Evolutionary conservation across 2,797 vertebrate species (phyloP), one percentile per base, ranked within the genome.

Genomic region (Hydrocynus forskahlii): DNA sequence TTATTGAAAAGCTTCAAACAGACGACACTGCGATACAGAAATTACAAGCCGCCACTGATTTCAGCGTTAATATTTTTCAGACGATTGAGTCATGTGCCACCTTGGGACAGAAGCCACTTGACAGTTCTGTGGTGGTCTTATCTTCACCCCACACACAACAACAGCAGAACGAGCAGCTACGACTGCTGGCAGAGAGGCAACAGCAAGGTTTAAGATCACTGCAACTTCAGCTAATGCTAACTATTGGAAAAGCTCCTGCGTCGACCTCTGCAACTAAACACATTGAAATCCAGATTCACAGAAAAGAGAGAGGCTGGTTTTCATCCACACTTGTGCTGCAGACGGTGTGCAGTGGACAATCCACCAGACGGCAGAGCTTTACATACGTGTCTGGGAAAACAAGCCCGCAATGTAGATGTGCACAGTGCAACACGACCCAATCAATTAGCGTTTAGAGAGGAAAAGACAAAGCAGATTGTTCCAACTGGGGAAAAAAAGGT

Each of bases 1-100:
- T 95, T 95, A 95, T 95, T 95, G 74, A 92, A 92, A 94, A 85
- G 87, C 88, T 92, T 91, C 83, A 88, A 92, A 94, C 93, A 92
- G 79, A 87, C 82, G 84, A 89, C 88, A 89, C 54, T 80, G 89
- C 89, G 89, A 93, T 92, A 93, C 86, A 80, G 85, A 90, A 90
- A 92, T 92, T 92, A 94, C 92, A 84, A 79, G 64, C 82, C 73
- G 66, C 84, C 80, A 86, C 86, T 88, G 89, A 90, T 84, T 88
- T 88, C 84, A 86, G 25, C 78, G 78, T 92, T 88, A 89, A 89
- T 86, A 78, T 81, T 83, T 29, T 81, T 68, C 64, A 84, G 86
- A 90, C 86, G 90, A 82, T 86, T 79, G 92, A 86, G 83, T 93
- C 78, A 89, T 84, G 92, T 91, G 90, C 92, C 91, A 93, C 89